Base-by-base conservation (phyloP, 2,888 invertebrate species). In the Drosophila suboccidentalis region DNA sequence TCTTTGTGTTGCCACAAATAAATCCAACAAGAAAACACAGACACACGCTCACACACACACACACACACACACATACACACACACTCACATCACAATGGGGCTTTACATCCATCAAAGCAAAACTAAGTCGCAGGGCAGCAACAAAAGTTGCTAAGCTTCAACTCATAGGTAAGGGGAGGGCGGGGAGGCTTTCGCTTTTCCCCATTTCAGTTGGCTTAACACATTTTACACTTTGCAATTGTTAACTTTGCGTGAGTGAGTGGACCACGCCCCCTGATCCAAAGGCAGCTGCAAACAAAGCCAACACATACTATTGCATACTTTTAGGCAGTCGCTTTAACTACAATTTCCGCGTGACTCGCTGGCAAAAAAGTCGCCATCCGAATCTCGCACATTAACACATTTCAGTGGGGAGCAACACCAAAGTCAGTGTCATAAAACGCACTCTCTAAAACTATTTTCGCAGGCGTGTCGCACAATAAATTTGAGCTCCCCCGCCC, bases 201-300 rank as follows among this genome's bases (percentile, higher is more conserved):
- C 60, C 73, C 78, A 76, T 84, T 80, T 83, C 85, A 89, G 82
- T 80, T 87, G 84, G 82, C 89, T 88, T 89, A 89, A 89, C 89
- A 79, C 85, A 78, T 85, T 89, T 89, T 85, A 89, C 88, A 89
- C 89, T 89, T 85, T 80, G 75, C 88, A 86, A 87, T 86, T 89
- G 86, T 86, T 87, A 51, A 73, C 61, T 70, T 58, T 57, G 71
- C 60, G 57, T 67, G 63, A n/a, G 62, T 55, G 71, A 60, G 69
- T 70, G 73, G 54, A 64, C 63, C 47, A 74, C 65, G 49, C 55
- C 64, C 32, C 10, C 47, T 2, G n/a, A 36, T 36, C 41, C 50
- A 22, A 26, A 41, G 41, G 55, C 46, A 53, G 55, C 55, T 49
- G 64, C 83, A 57, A 55, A 50, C 61, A 67, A 69, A 65, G 47